A percentile compares a stretch with the other conserved stretches of the same genome.
Conservation (phyloP, 2,113 vertebrate genomes). For the Pao palembangensis region DNA sequence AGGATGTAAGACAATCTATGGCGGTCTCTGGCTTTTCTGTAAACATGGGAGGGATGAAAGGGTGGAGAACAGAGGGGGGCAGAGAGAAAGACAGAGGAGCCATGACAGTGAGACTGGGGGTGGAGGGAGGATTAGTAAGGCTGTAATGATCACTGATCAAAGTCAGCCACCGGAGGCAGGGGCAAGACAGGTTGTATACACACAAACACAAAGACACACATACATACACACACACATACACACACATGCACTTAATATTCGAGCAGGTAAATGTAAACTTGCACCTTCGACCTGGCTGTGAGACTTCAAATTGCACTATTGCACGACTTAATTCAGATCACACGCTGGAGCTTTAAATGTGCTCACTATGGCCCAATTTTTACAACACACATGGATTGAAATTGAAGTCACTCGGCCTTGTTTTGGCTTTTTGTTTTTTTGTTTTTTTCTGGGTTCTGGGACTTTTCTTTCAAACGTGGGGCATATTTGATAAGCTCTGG, state of each 20-base stretch:
- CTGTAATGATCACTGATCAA: conserved; percentile 79
- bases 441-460: conserved; percentile 27
- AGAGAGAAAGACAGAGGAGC: conserved; percentile 72
- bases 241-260: conserved; percentile 13
- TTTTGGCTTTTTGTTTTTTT: conserved; percentile 32
- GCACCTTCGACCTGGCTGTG: conserved; percentile 29
- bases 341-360: not conserved
- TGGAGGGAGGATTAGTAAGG: conserved; percentile 74
- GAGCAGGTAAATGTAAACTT: conserved; percentile 55
- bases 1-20: conserved; percentile 81
- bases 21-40: conserved; percentile 73
- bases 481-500: conserved; percentile 63
- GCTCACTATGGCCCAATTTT: conserved; percentile 21
- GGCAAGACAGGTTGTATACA: conserved; percentile 67
- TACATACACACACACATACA: conserved; percentile 1
- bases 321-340: not conserved
- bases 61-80: conserved; percentile 71
- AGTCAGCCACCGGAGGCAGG: conserved; percentile 73
- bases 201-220: conserved; percentile 20
- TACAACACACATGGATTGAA: conserved; percentile 18
- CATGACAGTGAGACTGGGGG: conserved; percentile 74
- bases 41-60: conserved; percentile 78
- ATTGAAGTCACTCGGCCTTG: conserved; percentile 28
- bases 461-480: conserved; percentile 52
- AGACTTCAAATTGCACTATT: conserved; percentile 21